Conservation (phyloP, 2,113 vertebrate genomes). For the Callaeas wilsoni region DNA sequence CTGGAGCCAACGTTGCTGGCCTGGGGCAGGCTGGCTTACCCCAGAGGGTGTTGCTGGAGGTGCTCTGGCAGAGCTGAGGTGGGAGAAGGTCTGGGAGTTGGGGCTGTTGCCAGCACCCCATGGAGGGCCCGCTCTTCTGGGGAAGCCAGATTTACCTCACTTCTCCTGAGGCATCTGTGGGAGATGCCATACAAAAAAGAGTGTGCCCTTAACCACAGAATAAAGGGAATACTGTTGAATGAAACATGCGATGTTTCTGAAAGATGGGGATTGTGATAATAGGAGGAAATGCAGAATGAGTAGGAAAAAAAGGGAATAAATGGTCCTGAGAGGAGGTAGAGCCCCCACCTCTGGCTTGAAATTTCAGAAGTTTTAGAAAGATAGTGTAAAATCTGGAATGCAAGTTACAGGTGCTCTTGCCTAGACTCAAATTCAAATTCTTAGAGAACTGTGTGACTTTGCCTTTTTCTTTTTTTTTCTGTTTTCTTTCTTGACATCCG, state of each 20-base stretch:
- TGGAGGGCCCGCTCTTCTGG: background rate
- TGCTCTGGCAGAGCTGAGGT: background rate
- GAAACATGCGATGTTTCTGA: fast-evolving
- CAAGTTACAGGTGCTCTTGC: background rate
- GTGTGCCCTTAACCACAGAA: background rate
- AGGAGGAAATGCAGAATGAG: background rate
- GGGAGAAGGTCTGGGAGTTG: background rate
- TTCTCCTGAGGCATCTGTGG: background rate
- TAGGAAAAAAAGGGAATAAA: background rate
- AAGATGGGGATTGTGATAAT: background rate
- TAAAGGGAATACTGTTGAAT: background rate
- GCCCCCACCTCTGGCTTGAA: background rate
- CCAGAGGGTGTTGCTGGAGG: background rate
- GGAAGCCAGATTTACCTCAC: background rate
- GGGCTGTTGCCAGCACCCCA: background rate
- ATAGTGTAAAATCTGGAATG: background rate
- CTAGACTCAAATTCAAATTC: background rate
- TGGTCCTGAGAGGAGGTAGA: background rate
- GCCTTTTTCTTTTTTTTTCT: background rate
- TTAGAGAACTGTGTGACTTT: background rate
- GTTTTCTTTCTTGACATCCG: background rate
- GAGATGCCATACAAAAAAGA: background rate
- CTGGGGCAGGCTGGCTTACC: background rate
- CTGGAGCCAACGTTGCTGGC: fast-evolving
- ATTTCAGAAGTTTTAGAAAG: background rate